Conservation (phyloP, 2,797 vertebrate species). For the Ispidina picta region DNA sequence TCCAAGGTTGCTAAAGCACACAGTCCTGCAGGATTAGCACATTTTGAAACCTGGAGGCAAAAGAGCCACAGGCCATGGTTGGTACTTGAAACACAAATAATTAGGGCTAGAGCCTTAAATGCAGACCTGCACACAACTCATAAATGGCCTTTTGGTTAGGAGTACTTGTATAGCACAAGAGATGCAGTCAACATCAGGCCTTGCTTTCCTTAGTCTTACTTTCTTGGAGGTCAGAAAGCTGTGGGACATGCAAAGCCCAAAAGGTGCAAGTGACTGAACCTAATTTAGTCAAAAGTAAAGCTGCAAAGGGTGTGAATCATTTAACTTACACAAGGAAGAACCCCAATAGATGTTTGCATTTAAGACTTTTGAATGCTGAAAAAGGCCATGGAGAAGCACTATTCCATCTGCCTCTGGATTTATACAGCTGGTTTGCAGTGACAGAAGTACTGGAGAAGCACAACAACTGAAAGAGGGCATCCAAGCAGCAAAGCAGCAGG, state of each 20-base stretch:
- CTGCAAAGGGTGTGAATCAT: not conserved
- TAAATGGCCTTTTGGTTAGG: not conserved
- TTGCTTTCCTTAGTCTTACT: not conserved
- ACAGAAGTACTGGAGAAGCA: not conserved
- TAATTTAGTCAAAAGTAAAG: not conserved
- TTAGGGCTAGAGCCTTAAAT: not conserved
- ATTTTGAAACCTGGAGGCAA: not conserved
- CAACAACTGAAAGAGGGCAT: not conserved
- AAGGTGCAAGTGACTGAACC: not conserved
- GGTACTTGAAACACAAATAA: not conserved
- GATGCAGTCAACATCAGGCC: not conserved
- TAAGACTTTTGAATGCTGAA: rapidly evolving
- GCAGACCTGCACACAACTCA: not conserved
- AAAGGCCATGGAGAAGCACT: no score
- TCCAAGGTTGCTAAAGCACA: not conserved
- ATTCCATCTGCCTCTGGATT: not conserved
- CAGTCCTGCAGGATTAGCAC: not conserved
- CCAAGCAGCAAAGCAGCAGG: not conserved
- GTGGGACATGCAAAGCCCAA: not conserved
- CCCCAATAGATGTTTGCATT: not conserved
- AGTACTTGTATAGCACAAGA: not conserved
- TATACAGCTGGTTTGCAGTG: rapidly evolving
- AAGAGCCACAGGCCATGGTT: not conserved
- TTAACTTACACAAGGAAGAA: not conserved
- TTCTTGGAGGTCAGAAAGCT: not conserved